These are phyloP conservation scores for Orthosia gracilis DNA, from an alignment of 2,888 invertebrate species.

Conservation along the genomic window DNA sequence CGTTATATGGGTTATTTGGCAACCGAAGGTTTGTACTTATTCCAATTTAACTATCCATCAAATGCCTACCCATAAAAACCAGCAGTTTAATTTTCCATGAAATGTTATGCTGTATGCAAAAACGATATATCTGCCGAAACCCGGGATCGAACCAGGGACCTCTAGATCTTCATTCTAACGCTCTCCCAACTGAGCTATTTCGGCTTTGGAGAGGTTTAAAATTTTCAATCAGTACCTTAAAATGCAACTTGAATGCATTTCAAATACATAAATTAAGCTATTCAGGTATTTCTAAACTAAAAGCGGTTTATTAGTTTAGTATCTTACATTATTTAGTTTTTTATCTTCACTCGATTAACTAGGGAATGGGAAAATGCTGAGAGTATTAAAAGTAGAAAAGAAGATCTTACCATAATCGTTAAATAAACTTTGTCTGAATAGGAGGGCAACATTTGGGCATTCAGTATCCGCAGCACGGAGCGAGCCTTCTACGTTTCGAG, in stretches of 20 bases:
- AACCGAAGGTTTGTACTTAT: slow-evolving; percentile 69
- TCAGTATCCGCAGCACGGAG: slow-evolving; percentile 83
- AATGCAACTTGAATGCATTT: no score
- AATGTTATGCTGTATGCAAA: slow-evolving; percentile 17
- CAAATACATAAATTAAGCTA: no score
- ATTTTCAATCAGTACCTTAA: neutral
- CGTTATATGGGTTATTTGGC: slow-evolving; percentile 83
- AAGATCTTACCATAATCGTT: neutral
- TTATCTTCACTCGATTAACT: no score
- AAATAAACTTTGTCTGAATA: slow-evolving; percentile 43
- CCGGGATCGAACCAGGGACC: slow-evolving; percentile 75
- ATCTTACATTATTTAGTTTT: no score
- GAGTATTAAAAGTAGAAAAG: neutral
- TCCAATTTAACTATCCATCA: neutral
- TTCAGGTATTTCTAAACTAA: no score
- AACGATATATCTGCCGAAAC: slow-evolving; percentile 68
- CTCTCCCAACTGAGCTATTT: slow-evolving; percentile 77
- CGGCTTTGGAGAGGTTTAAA: slow-evolving; percentile 46
- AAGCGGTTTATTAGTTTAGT: no score
- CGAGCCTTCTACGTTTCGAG: slow-evolving; percentile 72
- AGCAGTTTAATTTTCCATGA: neutral
- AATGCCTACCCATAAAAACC: neutral
- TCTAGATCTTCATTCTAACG: slow-evolving; percentile 76
- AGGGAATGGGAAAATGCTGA: no score
- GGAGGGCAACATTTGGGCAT: slow-evolving; percentile 74